Conservation (phyloP, 2,113 vertebrate species). For the Eurystomus gularis region DNA sequence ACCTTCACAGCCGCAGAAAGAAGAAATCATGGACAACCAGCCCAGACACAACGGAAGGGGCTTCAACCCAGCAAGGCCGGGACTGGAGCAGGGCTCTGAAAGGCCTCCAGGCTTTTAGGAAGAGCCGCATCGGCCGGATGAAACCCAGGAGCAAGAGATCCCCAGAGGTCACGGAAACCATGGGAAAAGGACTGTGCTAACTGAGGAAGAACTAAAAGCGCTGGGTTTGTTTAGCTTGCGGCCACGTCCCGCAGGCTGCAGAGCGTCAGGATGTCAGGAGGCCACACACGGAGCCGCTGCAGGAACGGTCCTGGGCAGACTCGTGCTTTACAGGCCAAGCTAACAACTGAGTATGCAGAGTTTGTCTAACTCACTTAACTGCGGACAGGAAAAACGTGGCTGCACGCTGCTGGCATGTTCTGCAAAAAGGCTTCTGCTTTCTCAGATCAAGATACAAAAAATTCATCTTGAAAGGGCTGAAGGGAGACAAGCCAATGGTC, state of each 20-base stretch:
- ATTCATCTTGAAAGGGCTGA: neutral
- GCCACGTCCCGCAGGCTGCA: neutral
- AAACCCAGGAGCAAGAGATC: neutral
- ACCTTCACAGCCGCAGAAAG: fast-evolving
- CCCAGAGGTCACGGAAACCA: neutral
- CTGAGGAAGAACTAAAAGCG: neutral
- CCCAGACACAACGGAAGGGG: neutral
- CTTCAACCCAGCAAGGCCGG: neutral
- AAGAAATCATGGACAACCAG: neutral
- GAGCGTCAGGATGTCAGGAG: neutral
- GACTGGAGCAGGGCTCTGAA: neutral
- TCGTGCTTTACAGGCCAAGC: neutral
- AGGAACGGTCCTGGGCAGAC: neutral
- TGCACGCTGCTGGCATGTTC: neutral
- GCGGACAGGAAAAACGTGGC: neutral
- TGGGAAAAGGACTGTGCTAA: neutral
- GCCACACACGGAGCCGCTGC: neutral
- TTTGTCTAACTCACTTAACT: neutral
- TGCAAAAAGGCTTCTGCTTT: neutral
- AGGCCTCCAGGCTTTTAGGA: neutral
- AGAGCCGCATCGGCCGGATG: fast-evolving
- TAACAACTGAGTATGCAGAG: neutral
- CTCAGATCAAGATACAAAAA: neutral
- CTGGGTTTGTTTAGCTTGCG: neutral
- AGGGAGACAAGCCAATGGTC: neutral